Evolutionary conservation across 2,797 vertebrate species (phyloP).

Genomic region (Platalea minor): DNA sequence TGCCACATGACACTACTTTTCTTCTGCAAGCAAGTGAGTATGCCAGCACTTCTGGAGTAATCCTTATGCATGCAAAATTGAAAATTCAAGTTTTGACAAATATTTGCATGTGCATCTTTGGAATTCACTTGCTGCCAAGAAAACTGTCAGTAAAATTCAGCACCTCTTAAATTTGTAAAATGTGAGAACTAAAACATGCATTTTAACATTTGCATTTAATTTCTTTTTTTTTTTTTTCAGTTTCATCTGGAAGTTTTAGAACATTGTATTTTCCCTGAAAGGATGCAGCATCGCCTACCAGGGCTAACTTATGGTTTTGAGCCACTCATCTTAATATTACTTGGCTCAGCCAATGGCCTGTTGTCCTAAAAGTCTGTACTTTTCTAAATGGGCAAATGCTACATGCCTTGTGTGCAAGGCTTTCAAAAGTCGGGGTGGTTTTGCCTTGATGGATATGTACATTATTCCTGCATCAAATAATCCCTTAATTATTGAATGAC

Average conservation of each 20-base stretch:
- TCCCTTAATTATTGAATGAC: neutral
- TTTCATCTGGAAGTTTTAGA: conserved; percentile 35
- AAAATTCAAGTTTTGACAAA: conserved; percentile 65
- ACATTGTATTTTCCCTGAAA: neutral
- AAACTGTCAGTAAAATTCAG: conserved; percentile 60
- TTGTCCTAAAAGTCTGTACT: neutral
- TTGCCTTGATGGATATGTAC: neutral
- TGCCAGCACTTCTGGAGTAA: conserved; percentile 47
- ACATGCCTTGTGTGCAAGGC: neutral
- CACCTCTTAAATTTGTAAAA: conserved; percentile 61
- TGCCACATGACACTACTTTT: conserved; percentile 12
- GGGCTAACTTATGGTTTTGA: neutral
- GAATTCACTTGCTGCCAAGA: conserved; percentile 57
- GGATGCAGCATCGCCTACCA: neutral
- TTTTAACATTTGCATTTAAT: conserved; percentile 51
- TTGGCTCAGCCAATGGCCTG: neutral
- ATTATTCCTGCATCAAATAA: neutral
- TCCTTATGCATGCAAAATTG: conserved; percentile 45
- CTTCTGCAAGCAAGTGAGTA: neutral
- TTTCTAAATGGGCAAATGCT: neutral
- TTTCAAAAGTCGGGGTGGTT: neutral
- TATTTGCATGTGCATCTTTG: conserved; percentile 64
- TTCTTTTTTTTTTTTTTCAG: neutral
- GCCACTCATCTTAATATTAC: neutral
- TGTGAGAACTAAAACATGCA: conserved; percentile 64